Base-by-base conservation (phyloP, 2,113 vertebrate species). In the Pygoscelis antarcticus region DNA sequence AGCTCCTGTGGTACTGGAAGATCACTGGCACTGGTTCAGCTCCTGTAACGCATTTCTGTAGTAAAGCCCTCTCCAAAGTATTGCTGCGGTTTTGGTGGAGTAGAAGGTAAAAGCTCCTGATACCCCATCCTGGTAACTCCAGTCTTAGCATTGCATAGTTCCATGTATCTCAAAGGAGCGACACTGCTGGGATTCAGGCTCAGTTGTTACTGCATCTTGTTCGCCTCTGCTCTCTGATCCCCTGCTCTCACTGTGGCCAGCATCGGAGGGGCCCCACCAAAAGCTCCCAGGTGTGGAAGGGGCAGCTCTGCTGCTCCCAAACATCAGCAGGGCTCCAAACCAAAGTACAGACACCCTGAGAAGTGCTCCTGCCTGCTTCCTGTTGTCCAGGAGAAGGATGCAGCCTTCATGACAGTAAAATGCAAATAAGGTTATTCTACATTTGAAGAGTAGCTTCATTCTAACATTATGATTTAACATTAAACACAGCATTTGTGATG, bases 131-230 rank as follows among this genome's bases (percentile, higher is more conserved):
- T 14, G 51, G 36, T 40, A 19, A 18, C 42, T 29, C n/a, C 44
- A 29, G n/a, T 13, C 46, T 6, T 16, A 8, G 29, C 4, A 5
- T 25, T 29, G 36, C 4, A 3, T 4, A 13, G 13, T 19, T 52
- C 71, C 72, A 42, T 2, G 7, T 16, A 42, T 6, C 68, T 23
- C 72, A 11, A 13, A 23, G 52, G 27, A 19, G 42, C 4, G 2
- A 20, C 30, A 6, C 17, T 19, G 23, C 40, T 5, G 19, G 55
- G 62, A 60, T 30, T 23, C 12, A 5, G 72, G 42, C 42, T 57
- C 22, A 6, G 40, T 5, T 52, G 60, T 34, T 16, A 12, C 0
- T 1, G 5, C 36, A 4, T 19, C 25, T 23, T 2, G 21, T 10
- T 51, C 21, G 36, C 36, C 20, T 13, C 34, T 11, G 32, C 68